Percentiles rank a stretch among this genome's conserved stretches.
These are phyloP conservation scores for Achatina immaculata DNA, from an alignment of 1,140 invertebrate species.

Conservation along the genomic window DNA sequence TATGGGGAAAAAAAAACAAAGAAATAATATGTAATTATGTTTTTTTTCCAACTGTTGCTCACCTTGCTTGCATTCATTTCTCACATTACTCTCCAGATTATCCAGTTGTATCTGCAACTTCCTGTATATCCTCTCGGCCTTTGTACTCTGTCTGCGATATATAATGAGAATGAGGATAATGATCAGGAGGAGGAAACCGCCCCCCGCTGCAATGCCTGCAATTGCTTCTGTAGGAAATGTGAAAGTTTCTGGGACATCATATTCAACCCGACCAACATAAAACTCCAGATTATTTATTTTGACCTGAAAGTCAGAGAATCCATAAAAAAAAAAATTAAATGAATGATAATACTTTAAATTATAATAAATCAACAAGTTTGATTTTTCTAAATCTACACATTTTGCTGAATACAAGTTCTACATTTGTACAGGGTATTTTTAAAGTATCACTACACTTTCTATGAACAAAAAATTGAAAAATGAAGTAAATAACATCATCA, in stretches of 20 bases:
- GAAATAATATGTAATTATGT: no score
- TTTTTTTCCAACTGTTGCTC: no score
- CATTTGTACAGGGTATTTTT: no score
- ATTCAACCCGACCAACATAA: constrained; percentile 86
- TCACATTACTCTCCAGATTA: constrained; percentile 96
- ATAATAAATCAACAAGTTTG: neutral
- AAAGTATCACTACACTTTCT: no score
- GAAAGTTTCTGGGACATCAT: constrained; percentile 87
- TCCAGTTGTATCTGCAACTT: constrained; percentile 99
- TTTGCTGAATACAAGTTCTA: no score
- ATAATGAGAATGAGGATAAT: constrained; percentile 88
- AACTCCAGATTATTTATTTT: constrained; percentile 90
- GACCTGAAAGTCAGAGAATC: constrained; percentile 59
- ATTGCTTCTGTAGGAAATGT: constrained; percentile 77
- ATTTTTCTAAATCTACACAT: neutral
- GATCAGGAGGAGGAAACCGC: constrained; percentile 85
- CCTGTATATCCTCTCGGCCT: constrained; percentile 95
- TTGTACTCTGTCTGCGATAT: constrained; percentile 91
- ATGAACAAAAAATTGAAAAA: no score
- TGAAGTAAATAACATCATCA: no score
- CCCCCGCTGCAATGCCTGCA: constrained; percentile 73
- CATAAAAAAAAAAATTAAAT: neutral
- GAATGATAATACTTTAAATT: neutral
- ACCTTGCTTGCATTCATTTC: constrained; percentile 96
- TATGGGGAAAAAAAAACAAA: no score